These are phyloP conservation scores for Boulengeromyrus knoepffleri DNA, from an alignment of 2,113 vertebrate genomes.

Conservation along the genomic window DNA sequence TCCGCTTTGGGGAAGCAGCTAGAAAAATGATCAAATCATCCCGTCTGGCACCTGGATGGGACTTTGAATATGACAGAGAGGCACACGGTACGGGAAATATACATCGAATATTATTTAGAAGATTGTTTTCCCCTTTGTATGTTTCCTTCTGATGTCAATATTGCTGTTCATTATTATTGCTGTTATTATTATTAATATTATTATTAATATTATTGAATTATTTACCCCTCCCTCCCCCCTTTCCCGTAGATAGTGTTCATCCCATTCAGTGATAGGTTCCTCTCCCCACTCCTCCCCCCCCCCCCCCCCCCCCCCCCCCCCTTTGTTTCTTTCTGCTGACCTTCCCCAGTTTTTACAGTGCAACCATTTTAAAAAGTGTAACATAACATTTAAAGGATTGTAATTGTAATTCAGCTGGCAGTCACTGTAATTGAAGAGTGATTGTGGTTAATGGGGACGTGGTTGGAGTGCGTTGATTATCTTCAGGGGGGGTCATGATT, in stretches of 20 bases:
- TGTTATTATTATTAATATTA: slow-evolving; percentile 44
- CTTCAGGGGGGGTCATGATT: slow-evolving; percentile 31
- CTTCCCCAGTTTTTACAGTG: slow-evolving; percentile 34
- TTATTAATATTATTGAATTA: slow-evolving; percentile 46
- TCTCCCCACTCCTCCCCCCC: slow-evolving; percentile 9
- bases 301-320: neutral
- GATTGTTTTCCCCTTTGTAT: slow-evolving; percentile 25
- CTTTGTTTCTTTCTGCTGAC: neutral
- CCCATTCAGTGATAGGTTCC: slow-evolving; percentile 26
- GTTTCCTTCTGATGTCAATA: slow-evolving; percentile 46
- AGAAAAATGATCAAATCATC: neutral
- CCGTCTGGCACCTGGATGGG: neutral
- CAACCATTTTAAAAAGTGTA: slow-evolving; percentile 50
- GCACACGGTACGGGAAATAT: slow-evolving; percentile 21
- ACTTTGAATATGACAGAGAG: neutral
- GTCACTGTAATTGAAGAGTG: slow-evolving; percentile 14
- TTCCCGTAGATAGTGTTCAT: slow-evolving; percentile 46
- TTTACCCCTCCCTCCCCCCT: slow-evolving; percentile 43
- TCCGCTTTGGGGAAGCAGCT: neutral
- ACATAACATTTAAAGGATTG: slow-evolving; percentile 50
- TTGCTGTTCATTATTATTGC: slow-evolving; percentile 47
- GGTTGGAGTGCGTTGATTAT: slow-evolving; percentile 32
- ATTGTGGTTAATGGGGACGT: slow-evolving; percentile 30
- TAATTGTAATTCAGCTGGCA: slow-evolving; percentile 44
- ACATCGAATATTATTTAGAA: slow-evolving; percentile 40